Conservation (phyloP, 2,113 vertebrate genomes). For the Catharus fuscescens region DNA sequence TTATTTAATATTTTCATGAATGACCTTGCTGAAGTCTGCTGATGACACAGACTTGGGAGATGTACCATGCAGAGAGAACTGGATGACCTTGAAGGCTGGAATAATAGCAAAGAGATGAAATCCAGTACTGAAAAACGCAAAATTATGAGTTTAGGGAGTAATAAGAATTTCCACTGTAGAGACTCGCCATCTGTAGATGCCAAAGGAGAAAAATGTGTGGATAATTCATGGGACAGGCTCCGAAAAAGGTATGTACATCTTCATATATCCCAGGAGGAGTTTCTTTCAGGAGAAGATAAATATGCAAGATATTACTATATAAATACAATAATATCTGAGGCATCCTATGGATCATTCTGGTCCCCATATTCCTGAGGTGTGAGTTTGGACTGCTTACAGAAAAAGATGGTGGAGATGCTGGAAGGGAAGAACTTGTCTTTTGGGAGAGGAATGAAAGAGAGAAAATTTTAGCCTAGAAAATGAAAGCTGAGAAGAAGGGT, state of each 20-base stretch:
- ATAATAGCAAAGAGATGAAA: constrained; percentile 27
- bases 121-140: constrained; percentile 4
- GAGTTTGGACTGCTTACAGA: not conserved
- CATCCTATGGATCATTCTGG: not conserved
- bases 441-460: not conserved
- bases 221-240: not conserved
- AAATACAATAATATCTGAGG: not conserved
- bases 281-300: not conserved
- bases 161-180: not conserved
- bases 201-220: not conserved
- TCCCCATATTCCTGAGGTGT: not conserved
- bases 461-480: not conserved
- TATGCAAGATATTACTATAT: not conserved
- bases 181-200: not conserved
- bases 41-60: constrained; percentile 56
- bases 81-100: constrained; percentile 30
- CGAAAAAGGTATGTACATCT: not conserved
- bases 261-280: not conserved
- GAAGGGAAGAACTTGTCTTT: not conserved
- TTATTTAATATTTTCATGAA: constrained; percentile 45
- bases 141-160: not conserved
- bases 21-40: constrained; percentile 43
- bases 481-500: not conserved
- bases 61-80: not conserved
- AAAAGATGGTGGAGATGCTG: not conserved